phyloP scores from a whole-genome alignment of 1,140 invertebrate species.

The Thaumetopoea pityocampa region DNA sequence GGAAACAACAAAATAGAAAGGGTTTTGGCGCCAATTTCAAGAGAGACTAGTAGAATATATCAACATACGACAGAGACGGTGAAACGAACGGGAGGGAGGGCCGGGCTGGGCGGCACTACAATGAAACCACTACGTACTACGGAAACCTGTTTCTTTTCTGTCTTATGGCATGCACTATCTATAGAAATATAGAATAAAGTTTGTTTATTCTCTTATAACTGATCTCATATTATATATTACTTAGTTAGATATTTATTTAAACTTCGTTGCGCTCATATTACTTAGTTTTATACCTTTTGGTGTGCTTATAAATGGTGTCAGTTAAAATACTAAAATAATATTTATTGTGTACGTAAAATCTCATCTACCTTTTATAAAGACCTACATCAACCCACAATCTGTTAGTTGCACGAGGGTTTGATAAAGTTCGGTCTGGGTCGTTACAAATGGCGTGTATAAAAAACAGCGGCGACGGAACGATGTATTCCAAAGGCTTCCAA shows the following conservation, averaged over 20 bases:
- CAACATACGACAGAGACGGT: conserved; percentile 23
- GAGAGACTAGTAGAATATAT: conserved; percentile 8
- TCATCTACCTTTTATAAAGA: conserved; percentile 28
- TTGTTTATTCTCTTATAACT: conserved; percentile 40
- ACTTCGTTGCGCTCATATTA: too few relatives aligned
- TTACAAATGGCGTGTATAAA: conserved; percentile 38
- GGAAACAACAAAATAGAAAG: too few relatives aligned
- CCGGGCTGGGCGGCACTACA: conserved; percentile 34
- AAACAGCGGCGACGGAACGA: conserved; percentile 29
- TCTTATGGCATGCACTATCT: conserved; percentile 57
- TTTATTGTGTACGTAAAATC: conserved; percentile 3
- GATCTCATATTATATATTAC: too few relatives aligned
- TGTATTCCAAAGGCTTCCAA: conserved; percentile 37
- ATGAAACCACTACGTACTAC: conserved; percentile 57
- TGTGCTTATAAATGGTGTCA: too few relatives aligned
- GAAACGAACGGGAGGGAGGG: conserved; percentile 39
- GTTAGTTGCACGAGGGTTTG: conserved; percentile 30
- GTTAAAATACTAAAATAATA: conserved; percentile 10
- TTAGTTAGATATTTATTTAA: too few relatives aligned
- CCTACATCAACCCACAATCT: conserved; percentile 47
- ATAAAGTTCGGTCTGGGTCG: conserved; percentile 20
- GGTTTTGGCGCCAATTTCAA: conserved; percentile 44
- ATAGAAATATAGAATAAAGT: conserved; percentile 37
- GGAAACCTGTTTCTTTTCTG: conserved; percentile 66
- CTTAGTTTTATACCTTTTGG: too few relatives aligned